Base-by-base conservation (phyloP, 2,113 vertebrate genomes). In the Phrynosoma platyrhinos region DNA sequence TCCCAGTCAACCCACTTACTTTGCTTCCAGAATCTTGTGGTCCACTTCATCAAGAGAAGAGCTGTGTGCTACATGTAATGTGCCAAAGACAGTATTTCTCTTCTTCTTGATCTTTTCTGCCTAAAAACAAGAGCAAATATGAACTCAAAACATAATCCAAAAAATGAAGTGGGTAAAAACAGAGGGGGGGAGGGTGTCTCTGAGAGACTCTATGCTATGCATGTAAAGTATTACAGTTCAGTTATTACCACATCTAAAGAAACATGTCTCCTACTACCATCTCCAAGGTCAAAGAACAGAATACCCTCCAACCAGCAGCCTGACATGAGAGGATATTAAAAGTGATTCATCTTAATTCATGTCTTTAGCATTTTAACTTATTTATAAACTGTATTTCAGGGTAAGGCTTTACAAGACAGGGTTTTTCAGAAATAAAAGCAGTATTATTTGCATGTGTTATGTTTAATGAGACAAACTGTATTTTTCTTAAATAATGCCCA, bases 21-120 rank as follows among this genome's bases (percentile, higher is more conserved):
- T 99, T 93, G 99, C 99, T 95, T 99, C 98, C 90, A 99, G 98
- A 94, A 99, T 99, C 97, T 99, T 99, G 96, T 99, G 99, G 95
- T 99, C 99, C 92, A 99, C 99, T 95, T 99, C 99, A 92, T 99
- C 99, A 72, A 99, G 95, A 1, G 99, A 99, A 12, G 99, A 99
- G 91, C 99, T 99, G 93, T 99, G 99, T 89, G 99, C 99, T 27
- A 99, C 99, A 6, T 99, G 98, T 82, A 99, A 96, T 21, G 99
- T 99, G 79, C 99, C 99, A 92, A 99, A 99, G 25, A 99, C 98
- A 32, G 98, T 98, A 85, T 97, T 96, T 95, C 99, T 96, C 95
- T 99, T 99, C 97, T 99, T 99, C 92, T 99, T 99, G 78, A 99
- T 99, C 95, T 99, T 99, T 96, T 99, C 99, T 92, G 99, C 99